phyloP scores from a whole-genome alignment of 2,888 invertebrate species.

The Cyclophora punctaria region DNA sequence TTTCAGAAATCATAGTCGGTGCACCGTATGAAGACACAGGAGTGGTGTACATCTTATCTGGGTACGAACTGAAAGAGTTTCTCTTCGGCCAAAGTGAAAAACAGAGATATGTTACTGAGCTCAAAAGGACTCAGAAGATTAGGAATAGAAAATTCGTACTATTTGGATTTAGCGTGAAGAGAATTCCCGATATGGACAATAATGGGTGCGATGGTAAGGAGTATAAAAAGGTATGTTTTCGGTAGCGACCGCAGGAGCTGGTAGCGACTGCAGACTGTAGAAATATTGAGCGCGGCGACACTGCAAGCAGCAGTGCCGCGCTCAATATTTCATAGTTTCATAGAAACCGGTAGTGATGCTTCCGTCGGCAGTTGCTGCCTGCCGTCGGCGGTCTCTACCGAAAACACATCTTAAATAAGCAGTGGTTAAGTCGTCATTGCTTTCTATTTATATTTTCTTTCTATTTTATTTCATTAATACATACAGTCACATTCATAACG shows the following conservation, averaged over 20 bases:
- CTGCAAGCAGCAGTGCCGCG: neutral
- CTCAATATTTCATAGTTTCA: neutral
- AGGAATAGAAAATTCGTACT: constrained; percentile 12
- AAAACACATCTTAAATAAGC: constrained; percentile 29
- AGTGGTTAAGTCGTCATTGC: constrained; percentile 38
- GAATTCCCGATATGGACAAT: constrained; percentile 33
- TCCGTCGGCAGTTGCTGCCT: constrained; percentile 49
- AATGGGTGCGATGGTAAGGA: constrained; percentile 43
- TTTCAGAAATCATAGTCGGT: constrained; percentile 51
- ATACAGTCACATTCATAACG: too few relatives aligned
- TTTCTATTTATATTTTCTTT: neutral
- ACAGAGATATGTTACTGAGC: constrained; percentile 20
- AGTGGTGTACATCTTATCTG: constrained; percentile 46
- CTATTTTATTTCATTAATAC: too few relatives aligned
- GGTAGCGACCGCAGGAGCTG: neutral
- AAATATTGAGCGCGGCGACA: too few relatives aligned
- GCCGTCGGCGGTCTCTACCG: constrained; percentile 24
- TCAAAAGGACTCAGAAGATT: constrained; percentile 35
- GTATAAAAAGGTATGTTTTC: neutral
- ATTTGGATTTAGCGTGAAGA: constrained; percentile 45
- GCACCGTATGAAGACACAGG: constrained; percentile 46
- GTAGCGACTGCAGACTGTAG: neutral
- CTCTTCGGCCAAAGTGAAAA: constrained; percentile 9
- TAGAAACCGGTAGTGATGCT: constrained; percentile 6
- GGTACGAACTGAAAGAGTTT: constrained; percentile 29